Evolutionary conservation across 64 coral and sea anemone genomes (phyloP), one percentile per base, ranked within the genome.

Genomic region (Porites lutea): DNA sequence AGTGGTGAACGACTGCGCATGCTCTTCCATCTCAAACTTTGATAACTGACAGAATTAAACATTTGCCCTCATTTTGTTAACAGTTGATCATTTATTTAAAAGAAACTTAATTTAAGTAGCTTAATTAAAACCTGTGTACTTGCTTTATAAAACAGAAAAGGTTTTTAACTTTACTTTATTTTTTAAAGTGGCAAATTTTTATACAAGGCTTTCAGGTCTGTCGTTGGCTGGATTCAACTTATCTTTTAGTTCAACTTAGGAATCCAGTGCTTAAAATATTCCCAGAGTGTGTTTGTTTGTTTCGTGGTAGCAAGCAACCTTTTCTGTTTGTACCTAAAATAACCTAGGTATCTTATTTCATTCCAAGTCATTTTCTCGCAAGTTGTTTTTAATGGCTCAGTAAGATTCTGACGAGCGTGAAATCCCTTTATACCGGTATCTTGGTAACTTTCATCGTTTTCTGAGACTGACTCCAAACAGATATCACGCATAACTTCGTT

Each of bases 281-380:
- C 13, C 81, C 19, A 84, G 12, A 68, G 16, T 55, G 81, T 65
- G 47, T 47, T 68, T 52, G 62, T 9, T 23, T 46, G 4, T 3
- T 67, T 10, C 19, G 16, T 52, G 45, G 63, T 12, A 48, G 8
- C 8, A 11, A 91, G 64, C 75, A 90, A n/a, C 20, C 65, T 82
- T 14, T 82, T 88, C 62, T 97, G 95, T 65, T 94, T 97, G 50
- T 82, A 78, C 71, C 84, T 90, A 15, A 97, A 78, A 67, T 94
- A 97, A 19, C 89, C 86, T 11, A 94, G 68, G 88, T 91, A 97
- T 63, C 82, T 97, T 48, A 97, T 74, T 43, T 97, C 95, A 62
- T 82, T 82, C 95, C 95, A 97, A 9, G 87, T 80, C 95, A 97
- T 97, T 86, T 92, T 92, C 21, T 91, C 82, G 13, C 95, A 97